Percentiles rank a stretch among this genome's conserved stretches.
These are phyloP conservation scores for Trichomalopsis sarcophagae DNA, from an alignment of 1,140 invertebrate genomes.

Conservation along the genomic window DNA sequence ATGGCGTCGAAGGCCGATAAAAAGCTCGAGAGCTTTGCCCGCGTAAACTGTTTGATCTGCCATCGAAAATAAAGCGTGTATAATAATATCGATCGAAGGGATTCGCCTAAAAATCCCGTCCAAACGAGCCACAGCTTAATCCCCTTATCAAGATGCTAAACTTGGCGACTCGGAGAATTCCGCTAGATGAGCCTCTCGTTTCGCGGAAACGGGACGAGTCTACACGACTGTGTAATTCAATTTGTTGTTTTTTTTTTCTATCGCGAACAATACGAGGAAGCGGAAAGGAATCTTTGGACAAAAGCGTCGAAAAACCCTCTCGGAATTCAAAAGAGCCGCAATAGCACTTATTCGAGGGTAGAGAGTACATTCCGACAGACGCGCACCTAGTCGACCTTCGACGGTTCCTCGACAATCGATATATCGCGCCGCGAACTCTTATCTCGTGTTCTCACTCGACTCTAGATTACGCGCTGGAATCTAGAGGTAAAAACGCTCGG, in stretches of 20 bases:
- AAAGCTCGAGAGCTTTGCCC: no score
- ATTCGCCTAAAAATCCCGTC: neutral
- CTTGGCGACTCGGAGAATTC: neutral
- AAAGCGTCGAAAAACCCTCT: neutral
- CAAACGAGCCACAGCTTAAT: neutral
- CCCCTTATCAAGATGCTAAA: conserved; percentile 31
- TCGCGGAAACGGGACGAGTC: neutral
- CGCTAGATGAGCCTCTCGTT: neutral
- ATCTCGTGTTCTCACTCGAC: neutral
- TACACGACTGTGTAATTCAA: no score
- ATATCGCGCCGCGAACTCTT: no score
- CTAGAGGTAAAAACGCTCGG: neutral
- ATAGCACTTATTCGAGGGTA: no score
- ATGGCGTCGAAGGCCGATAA: no score
- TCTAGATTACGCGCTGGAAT: neutral
- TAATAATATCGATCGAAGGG: no score
- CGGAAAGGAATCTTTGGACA: neutral
- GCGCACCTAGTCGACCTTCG: no score
- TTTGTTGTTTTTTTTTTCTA: neutral
- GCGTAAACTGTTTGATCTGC: no score
- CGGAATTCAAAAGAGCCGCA: no score
- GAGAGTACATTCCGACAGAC: no score
- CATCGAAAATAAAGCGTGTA: no score
- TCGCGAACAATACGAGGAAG: neutral
- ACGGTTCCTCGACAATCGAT: no score